These are phyloP conservation scores for Bombus sibiricus DNA, from an alignment of 1,140 invertebrate genomes.

Conservation along the genomic window DNA sequence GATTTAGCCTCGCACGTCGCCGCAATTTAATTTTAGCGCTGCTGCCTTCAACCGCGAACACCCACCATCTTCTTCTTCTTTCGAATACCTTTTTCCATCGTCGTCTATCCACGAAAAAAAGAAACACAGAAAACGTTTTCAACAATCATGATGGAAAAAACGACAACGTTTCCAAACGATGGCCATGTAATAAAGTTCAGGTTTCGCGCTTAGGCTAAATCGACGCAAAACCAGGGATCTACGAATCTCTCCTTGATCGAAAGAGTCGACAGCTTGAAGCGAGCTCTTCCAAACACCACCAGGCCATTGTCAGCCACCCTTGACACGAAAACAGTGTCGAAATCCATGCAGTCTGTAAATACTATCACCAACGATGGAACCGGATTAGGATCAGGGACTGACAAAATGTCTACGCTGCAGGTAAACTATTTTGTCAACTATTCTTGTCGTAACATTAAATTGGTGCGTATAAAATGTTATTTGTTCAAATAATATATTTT, in stretches of 20 bases:
- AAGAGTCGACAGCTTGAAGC: slow-evolving; percentile 74
- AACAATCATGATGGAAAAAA: slow-evolving; percentile 7
- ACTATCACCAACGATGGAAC: slow-evolving; percentile 52
- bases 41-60: not conserved
- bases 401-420: slow-evolving; percentile 81
- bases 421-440: slow-evolving; percentile 53
- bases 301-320: slow-evolving; percentile 73
- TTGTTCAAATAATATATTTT: not conserved
- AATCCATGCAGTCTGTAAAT: slow-evolving; percentile 68
- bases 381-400: slow-evolving; percentile 64
- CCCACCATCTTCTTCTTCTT: not conserved
- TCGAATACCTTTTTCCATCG: not conserved
- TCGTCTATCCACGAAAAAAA: not conserved
- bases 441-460: not conserved
- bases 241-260: slow-evolving; percentile 73
- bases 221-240: slow-evolving; percentile 73
- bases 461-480: not conserved
- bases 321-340: slow-evolving; percentile 58
- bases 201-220: slow-evolving; percentile 78
- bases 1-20: slow-evolving; percentile 20
- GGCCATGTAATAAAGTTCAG: slow-evolving; percentile 71
- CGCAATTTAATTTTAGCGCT: slow-evolving; percentile 40
- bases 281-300: slow-evolving; percentile 64
- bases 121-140: not conserved
- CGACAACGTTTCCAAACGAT: slow-evolving; percentile 22